Percentiles rank a stretch among this genome's conserved stretches.
These are phyloP conservation scores for Rhinella marina DNA, from an alignment of 2,797 vertebrate species.

Conservation along the genomic window DNA sequence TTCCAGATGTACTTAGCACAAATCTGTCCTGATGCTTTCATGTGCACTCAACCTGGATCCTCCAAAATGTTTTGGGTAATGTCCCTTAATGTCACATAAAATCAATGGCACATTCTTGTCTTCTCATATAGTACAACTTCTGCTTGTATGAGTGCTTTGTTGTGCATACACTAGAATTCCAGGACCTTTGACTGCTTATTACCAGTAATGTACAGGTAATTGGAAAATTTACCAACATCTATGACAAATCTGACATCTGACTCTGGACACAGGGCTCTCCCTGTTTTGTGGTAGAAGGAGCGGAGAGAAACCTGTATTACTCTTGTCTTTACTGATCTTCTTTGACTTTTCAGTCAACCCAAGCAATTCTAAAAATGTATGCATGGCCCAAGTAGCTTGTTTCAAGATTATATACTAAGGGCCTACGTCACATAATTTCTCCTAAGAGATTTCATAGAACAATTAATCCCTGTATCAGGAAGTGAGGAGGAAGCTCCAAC, in stretches of 20 bases:
- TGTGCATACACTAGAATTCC: neutral
- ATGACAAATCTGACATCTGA: neutral
- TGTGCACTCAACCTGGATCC: slow-evolving; percentile 48
- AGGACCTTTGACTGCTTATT: neutral
- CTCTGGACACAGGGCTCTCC: neutral
- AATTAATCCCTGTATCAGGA: slow-evolving; percentile 75
- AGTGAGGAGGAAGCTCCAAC: slow-evolving; percentile 78
- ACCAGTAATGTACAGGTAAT: neutral
- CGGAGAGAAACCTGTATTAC: neutral
- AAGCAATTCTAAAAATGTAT: neutral
- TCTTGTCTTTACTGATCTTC: neutral
- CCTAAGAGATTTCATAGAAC: slow-evolving; percentile 70
- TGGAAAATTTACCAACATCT: neutral
- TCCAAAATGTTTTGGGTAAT: slow-evolving; percentile 44
- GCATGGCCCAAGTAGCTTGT: neutral
- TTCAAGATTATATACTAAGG: slow-evolving; percentile 19
- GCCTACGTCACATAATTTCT: slow-evolving; percentile 67
- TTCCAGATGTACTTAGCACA: slow-evolving; percentile 57
- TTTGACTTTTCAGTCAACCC: neutral
- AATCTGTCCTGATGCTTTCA: slow-evolving; percentile 52
- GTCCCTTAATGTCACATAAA: slow-evolving; percentile 57
- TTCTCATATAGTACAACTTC: slow-evolving; percentile 19
- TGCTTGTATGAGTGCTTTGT: slow-evolving; percentile 14
- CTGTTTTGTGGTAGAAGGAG: neutral
- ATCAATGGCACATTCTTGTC: slow-evolving; percentile 48